These are phyloP conservation scores for Drosophila emarginata DNA, from an alignment of 2,888 invertebrate genomes.

Conservation along the genomic window DNA sequence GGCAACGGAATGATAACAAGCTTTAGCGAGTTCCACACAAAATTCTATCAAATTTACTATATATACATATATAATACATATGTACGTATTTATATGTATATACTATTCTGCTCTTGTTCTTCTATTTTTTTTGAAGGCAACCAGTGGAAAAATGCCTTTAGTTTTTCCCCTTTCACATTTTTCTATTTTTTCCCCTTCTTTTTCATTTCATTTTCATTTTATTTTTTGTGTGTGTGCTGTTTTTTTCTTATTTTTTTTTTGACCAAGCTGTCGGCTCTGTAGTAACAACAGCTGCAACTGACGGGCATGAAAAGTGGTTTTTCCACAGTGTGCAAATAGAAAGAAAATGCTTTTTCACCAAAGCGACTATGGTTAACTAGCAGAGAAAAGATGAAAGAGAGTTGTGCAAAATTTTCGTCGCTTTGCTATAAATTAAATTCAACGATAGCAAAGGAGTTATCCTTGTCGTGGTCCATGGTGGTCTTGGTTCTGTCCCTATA, in stretches of 20 bases:
- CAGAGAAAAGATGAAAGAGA: constrained; percentile 25
- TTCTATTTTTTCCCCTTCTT: background rate
- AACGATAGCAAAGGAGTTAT: constrained; percentile 16
- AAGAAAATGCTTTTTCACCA: constrained; percentile 39
- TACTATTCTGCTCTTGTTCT: background rate
- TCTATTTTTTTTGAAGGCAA: constrained; percentile 47
- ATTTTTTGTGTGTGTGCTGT: background rate
- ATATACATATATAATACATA: background rate
- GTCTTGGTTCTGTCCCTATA: constrained; percentile 6
- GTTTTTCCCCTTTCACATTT: constrained; percentile 28
- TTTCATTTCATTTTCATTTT: constrained; percentile 4
- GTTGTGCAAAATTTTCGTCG: constrained; percentile 51
- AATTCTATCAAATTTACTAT: constrained; percentile 38
- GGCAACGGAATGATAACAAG: constrained; percentile 73
- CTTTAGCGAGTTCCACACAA: constrained; percentile 40
- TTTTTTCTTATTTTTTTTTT: constrained; percentile 20
- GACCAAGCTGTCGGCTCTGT: constrained; percentile 45
- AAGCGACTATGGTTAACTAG: constrained; percentile 28
- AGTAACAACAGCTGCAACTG: constrained; percentile 72
- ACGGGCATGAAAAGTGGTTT: constrained; percentile 78
- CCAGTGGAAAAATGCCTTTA: constrained; percentile 56
- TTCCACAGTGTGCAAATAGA: constrained; percentile 51
- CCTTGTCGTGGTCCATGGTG: background rate
- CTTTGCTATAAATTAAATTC: constrained; percentile 65
- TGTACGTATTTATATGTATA: no score